Evolutionary conservation across 30 jellyfish, hydroid and myxozoan species (phyloP).

Genomic region (Catostylus mosaicus): DNA sequence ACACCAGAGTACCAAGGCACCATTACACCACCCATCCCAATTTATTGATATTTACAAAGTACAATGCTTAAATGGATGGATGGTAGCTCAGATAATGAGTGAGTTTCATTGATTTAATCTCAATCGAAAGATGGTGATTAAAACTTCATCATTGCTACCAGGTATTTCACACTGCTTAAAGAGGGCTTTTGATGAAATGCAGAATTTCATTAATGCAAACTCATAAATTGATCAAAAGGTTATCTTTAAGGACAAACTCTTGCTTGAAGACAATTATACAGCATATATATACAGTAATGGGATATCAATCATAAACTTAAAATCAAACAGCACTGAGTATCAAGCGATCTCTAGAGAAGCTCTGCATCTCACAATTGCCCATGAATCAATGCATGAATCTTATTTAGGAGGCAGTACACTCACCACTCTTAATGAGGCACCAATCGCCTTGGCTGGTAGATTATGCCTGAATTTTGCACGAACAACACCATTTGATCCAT

Average conservation of each 20-base stretch:
- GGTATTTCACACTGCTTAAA: not conserved
- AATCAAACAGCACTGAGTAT: too few species aligned
- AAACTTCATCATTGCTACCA: slow-evolving; percentile 47
- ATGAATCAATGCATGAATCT: not conserved
- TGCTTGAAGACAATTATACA: too few species aligned
- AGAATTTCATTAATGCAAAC: not conserved
- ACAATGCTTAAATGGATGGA: not conserved
- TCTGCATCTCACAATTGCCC: not conserved
- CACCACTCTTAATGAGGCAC: slow-evolving; percentile 96
- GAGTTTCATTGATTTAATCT: not conserved
- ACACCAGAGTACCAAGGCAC: not conserved
- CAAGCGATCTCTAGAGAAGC: not conserved
- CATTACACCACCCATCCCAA: not conserved
- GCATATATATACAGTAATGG: too few species aligned
- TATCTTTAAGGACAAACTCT: too few species aligned
- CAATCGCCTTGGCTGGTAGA: slow-evolving; percentile 97
- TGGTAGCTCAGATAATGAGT: slow-evolving; percentile 1
- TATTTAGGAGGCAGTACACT: slow-evolving; percentile 4
- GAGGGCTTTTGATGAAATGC: not conserved
- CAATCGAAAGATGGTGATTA: slow-evolving; percentile 60
- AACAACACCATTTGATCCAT: slow-evolving; percentile 93
- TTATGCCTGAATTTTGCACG: slow-evolving; percentile 93
- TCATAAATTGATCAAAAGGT: not conserved
- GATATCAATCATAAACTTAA: too few species aligned
- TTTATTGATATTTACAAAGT: not conserved